phyloP scores from a whole-genome alignment of 2,888 invertebrate genomes.

The Pseudococcus jackbeardsleyi region DNA sequence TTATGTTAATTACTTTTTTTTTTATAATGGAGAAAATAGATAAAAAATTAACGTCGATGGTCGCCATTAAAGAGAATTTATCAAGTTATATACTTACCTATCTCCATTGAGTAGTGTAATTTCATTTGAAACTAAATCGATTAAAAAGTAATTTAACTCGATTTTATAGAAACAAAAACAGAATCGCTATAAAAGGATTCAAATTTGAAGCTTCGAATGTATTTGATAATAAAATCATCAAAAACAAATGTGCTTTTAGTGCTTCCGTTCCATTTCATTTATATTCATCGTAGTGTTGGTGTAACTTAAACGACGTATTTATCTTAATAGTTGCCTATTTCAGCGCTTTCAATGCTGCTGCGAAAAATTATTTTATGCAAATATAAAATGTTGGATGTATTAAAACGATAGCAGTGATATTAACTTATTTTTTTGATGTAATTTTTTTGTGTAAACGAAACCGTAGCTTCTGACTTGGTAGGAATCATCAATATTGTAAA shows the following conservation, averaged over 20 bases:
- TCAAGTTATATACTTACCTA: background rate
- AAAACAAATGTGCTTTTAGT: constrained; percentile 38
- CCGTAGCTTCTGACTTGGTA: background rate
- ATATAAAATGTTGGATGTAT: constrained; percentile 2
- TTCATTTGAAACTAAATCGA: background rate
- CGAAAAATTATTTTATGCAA: constrained; percentile 10
- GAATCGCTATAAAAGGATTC: background rate
- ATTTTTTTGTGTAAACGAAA: background rate
- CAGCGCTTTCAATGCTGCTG: background rate
- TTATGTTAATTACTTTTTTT: too few relatives aligned
- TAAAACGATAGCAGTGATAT: background rate
- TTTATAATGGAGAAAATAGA: too few relatives aligned
- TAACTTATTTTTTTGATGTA: background rate
- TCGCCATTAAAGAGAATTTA: background rate
- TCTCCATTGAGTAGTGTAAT: background rate
- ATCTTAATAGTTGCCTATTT: constrained; percentile 31
- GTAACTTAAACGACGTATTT: constrained; percentile 21
- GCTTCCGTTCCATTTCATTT: constrained; percentile 16
- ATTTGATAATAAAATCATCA: constrained; percentile 23
- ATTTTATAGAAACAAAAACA: background rate
- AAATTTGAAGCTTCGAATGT: background rate
- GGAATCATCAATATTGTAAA: background rate
- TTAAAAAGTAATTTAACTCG: background rate
- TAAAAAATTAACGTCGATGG: too few relatives aligned
- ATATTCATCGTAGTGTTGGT: background rate